Evolutionary conservation across 2,113 vertebrate species (phyloP), one percentile per base, ranked within the genome.

Genomic region (Mustela lutreola): DNA sequence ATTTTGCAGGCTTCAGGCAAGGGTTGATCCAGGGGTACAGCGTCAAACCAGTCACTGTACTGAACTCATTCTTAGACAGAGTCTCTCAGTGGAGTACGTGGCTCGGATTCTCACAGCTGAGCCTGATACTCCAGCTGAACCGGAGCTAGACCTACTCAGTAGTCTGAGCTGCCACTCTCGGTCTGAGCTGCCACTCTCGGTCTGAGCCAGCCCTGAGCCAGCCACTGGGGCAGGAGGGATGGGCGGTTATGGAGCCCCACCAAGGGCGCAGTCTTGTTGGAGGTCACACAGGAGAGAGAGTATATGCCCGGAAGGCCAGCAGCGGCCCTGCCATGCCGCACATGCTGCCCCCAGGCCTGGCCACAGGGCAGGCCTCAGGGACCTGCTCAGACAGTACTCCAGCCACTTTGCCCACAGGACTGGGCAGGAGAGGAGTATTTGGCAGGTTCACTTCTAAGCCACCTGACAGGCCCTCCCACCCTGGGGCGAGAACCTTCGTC

Each of bases 291-390:
- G 53, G 56, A 5, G 4, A 50, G 11, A 24, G 65, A 14, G 3
- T 19, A 31, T 84, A 19, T 10, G 15, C 50, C 22, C 0, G 42
- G 21, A 18, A 45, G 10, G n/a, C 78, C 7, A 9, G 63, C 19
- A 11, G 3, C 15, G 1, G 21, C 21, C 26, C 7, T 2, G 5
- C 56, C 0, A 16, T 4, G 11, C 80, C 0, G 26, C 39, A 62
- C 53, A 12, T 9, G 31, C 53, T 48, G 67, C 5, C 42, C 33
- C 33, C 24, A 2, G 26, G 67, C 50, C 48, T 14, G 21, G 36
- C 42, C 11, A 2, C 53, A 33, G 75, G 16, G 28, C 62, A 31
- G 53, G 56, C 31, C 48, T 5, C n/a, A 5, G 71, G 39, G 28
- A 33, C 36, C 78, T 14, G 3, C 9, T 3, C 5, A 33, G 45